A percentile compares a stretch with the other conserved stretches of the same genome.
phyloP scores from a whole-genome alignment of 2,113 vertebrate genomes.

The Potamarius usumacintae region DNA sequence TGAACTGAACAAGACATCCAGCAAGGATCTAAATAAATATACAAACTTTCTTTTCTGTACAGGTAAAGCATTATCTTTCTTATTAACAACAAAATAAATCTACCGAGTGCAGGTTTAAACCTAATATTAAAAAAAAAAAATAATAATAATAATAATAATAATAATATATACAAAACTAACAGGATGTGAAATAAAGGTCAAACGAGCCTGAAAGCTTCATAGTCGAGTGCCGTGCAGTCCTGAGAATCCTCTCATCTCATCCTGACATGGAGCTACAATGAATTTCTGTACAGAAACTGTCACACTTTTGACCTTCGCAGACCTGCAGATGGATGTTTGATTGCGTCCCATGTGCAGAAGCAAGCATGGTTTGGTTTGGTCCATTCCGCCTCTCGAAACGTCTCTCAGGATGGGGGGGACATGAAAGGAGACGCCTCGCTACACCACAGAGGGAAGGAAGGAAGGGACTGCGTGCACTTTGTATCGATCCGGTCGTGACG shows the following conservation, averaged over 20 bases:
- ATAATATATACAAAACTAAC: constrained; percentile 47
- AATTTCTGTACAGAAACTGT: constrained; percentile 56
- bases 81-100: constrained; percentile 38
- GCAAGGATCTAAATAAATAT: constrained; percentile 91
- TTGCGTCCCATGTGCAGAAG: constrained; percentile 1
- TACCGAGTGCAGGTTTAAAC: constrained; percentile 68
- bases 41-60: constrained; percentile 69
- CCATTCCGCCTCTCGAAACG: constrained; percentile 6
- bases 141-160: constrained; percentile 30
- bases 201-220: constrained; percentile 64
- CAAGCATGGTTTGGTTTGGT: constrained; percentile 51
- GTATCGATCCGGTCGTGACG: background rate
- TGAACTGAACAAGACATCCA: constrained; percentile 71
- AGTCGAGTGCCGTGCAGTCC: constrained; percentile 64
- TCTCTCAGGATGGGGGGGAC: background rate
- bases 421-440: background rate
- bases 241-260: constrained; percentile 74
- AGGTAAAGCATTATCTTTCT: constrained; percentile 59
- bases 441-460: background rate
- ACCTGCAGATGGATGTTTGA: constrained; percentile 33
- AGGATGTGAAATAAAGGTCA: constrained; percentile 50
- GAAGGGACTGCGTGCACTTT: background rate
- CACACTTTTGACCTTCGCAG: constrained; percentile 62
- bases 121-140: constrained; percentile 49
- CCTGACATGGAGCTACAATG: constrained; percentile 67